Conservation (phyloP, 2,113 vertebrate genomes). For the Polypterus bichir region DNA sequence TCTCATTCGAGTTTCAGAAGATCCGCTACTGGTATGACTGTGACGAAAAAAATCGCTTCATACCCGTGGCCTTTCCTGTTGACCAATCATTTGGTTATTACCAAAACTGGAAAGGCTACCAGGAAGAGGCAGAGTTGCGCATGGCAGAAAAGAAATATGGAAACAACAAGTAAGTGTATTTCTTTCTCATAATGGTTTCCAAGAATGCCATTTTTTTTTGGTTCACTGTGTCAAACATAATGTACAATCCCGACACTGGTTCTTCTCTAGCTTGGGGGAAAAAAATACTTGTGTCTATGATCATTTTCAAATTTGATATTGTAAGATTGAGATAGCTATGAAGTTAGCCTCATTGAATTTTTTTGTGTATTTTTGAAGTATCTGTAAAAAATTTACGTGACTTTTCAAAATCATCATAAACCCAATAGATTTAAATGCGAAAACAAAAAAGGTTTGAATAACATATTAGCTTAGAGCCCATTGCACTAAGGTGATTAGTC, state of each 20-base stretch:
- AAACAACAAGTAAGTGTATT: constrained; percentile 56
- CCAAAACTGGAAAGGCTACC: constrained; percentile 74
- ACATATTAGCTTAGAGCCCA: too few species aligned
- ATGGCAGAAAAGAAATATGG: constrained; percentile 75
- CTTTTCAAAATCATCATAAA: too few species aligned
- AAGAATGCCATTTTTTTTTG: too few species aligned
- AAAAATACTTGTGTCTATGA: too few species aligned
- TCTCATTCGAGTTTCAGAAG: constrained; percentile 92
- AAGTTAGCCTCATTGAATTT: too few species aligned
- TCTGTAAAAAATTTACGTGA: too few species aligned
- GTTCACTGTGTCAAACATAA: not conserved
- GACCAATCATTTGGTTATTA: constrained; percentile 58
- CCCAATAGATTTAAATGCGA: too few species aligned
- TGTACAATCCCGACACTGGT: not conserved
- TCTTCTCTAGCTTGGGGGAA: not conserved
- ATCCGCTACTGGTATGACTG: constrained; percentile 73
- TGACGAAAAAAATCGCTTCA: constrained; percentile 63
- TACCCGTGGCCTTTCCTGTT: constrained; percentile 72
- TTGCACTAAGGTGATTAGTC: too few species aligned
- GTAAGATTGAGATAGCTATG: not conserved
- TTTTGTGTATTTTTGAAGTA: too few species aligned
- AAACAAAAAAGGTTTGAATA: too few species aligned
- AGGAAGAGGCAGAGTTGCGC: constrained; percentile 73
- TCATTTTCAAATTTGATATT: not conserved
- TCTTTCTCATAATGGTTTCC: not conserved